A percentile compares a stretch with the other conserved stretches of the same genome.
Evolutionary conservation across 1,140 invertebrate species (phyloP).

Genomic region (Stegodyphus dumicola): DNA sequence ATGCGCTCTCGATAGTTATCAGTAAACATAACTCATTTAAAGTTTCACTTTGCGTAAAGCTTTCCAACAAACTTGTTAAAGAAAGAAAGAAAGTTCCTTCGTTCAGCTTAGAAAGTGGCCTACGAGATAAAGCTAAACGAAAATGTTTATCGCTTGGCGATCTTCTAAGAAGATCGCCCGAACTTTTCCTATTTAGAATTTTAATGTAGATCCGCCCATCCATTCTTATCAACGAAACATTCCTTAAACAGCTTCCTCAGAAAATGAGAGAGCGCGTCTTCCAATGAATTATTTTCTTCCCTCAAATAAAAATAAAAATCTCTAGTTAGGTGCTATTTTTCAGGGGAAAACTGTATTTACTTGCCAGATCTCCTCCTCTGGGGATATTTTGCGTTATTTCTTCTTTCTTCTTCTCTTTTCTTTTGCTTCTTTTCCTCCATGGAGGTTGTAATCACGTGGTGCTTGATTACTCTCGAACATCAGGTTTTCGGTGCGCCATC

Average conservation of each 20-base stretch:
- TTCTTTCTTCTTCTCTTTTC: conserved; percentile 10
- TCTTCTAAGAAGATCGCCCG: not conserved
- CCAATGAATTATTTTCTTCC: not conserved
- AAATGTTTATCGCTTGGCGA: conserved; percentile 11
- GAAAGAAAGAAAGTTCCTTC: too few species aligned
- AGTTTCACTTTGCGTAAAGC: too few species aligned
- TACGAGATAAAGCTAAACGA: conserved; percentile 1
- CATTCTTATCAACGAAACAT: conserved; percentile 27
- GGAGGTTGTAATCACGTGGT: conserved; percentile 49
- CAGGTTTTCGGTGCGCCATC: conserved; percentile 21
- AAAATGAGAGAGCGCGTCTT: too few species aligned
- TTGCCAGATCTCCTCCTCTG: conserved; percentile 25
- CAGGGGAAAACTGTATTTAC: conserved; percentile 31
- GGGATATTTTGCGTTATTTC: conserved; percentile 3
- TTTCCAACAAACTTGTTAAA: too few species aligned
- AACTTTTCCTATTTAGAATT: conserved; percentile 12
- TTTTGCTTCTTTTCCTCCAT: conserved; percentile 12
- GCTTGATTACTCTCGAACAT: conserved; percentile 33
- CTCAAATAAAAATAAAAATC: not conserved
- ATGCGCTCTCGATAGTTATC: too few species aligned
- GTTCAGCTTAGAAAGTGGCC: too few species aligned
- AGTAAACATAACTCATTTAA: too few species aligned
- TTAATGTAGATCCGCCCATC: conserved; percentile 22
- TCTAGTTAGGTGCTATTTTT: not conserved
- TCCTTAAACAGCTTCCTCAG: not conserved